phyloP scores from a whole-genome alignment of 2,888 invertebrate genomes.

The Osmoderma eremita region DNA sequence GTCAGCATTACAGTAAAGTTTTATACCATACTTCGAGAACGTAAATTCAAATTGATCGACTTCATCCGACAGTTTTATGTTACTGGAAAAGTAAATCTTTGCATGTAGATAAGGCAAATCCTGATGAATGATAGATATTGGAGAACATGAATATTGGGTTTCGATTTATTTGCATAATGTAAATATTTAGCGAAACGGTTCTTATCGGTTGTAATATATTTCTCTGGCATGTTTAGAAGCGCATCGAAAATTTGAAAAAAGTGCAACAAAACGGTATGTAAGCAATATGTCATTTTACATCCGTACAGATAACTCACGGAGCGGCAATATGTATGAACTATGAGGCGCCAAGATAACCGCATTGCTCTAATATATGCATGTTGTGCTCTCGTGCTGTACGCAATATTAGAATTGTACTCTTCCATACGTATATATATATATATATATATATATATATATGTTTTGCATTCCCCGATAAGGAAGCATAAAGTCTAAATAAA shows the following conservation, averaged over 20 bases:
- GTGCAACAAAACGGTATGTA: neutral
- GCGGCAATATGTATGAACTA: conserved; percentile 10
- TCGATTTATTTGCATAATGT: conserved; percentile 11
- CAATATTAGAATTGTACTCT: neutral
- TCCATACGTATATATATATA: neutral
- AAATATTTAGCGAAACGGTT: conserved; percentile 20
- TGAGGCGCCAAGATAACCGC: conserved; percentile 28
- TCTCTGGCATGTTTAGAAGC: neutral
- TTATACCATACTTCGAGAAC: neutral
- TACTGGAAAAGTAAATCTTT: neutral
- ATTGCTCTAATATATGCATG: conserved; percentile 4
- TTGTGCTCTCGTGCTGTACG: neutral
- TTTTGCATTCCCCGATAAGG: conserved; percentile 12
- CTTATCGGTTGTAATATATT: conserved; percentile 9
- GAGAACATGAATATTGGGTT: conserved; percentile 10
- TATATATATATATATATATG: neutral
- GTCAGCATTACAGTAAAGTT: neutral
- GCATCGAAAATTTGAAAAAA: neutral
- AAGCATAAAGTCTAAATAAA: conserved; percentile 11
- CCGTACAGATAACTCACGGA: neutral
- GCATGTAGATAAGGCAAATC: neutral
- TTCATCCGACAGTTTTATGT: neutral
- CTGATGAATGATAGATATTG: neutral
- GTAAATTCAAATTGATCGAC: neutral
- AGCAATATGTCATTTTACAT: conserved; percentile 22